Evolutionary conservation across 92 coral and sea anemone species (phyloP), one percentile per base, ranked within the genome.

Genomic region (Hydrozoanthus gracilis): DNA sequence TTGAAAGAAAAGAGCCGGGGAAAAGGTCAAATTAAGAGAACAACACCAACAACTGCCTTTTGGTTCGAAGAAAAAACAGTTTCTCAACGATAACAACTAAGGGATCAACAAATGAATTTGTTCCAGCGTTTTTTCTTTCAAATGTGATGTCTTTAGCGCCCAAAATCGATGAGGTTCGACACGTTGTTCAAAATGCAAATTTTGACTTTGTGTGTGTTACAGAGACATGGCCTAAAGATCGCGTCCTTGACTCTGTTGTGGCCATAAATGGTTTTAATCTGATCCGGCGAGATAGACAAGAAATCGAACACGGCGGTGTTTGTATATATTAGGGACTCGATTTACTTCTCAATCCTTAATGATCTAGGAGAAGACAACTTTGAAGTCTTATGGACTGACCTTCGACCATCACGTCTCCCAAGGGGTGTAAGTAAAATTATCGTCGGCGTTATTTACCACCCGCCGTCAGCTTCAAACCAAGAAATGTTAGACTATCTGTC

Each of bases 351-450:
- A 39, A 86, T 87, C 76, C 50, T 90, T 4, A 18, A 71, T 7
- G 85, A 86, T 77, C 46, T 73, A 3, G 48, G 61, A 44, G 73
- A 84, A 77, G 64, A 48, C 55, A 71, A 17, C 14, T 83, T 91
- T 44, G 91, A 88, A 91, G 91, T 91, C 17, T 60, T 91, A 69
- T 91, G 88, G 87, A 79, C 75, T 18, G 84, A 91, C 79, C 66
- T 87, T 73, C 86, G 87, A 15, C 91, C 91, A 77, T 39, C 44
- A 9, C 93, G 88, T 45, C 93, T 87, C 91, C 93, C 93, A 82
- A 87, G 93, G 71, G 93, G 93, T 51, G 45, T 82, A 13, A 74
- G 88, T 7, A 67, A 68, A 15, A 87, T 87, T 82, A 82, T 90
- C n/a, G 39, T 82, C 67, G 86, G 90, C 46, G 78, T 87, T 60